phyloP scores from a whole-genome alignment of 2,797 vertebrate genomes.

The Mergus octosetaceus region DNA sequence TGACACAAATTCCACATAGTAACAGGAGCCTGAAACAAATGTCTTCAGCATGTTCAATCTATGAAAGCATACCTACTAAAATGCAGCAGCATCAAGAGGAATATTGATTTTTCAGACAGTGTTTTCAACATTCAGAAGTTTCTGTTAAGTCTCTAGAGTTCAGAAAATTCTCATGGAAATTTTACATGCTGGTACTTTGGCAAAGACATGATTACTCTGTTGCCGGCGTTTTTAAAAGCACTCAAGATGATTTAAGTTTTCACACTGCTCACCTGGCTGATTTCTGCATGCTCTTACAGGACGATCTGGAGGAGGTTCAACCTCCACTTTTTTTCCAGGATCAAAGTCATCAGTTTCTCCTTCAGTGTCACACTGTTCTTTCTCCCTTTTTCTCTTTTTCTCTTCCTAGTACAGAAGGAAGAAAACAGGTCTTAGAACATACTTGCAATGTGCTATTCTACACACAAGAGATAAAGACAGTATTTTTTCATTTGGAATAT shows the following conservation, averaged over 20 bases:
- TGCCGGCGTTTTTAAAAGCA: neutral
- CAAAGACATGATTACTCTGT: neutral
- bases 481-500: neutral
- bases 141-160: neutral
- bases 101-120: neutral
- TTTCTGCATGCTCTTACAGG: slow-evolving; percentile 92
- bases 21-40: neutral
- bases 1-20: neutral
- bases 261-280: slow-evolving; percentile 83
- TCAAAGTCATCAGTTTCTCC: slow-evolving; percentile 87
- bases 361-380: slow-evolving; percentile 90
- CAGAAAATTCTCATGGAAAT: neutral
- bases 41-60: neutral
- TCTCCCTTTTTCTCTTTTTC: slow-evolving; percentile 94
- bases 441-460: neutral
- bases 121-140: neutral
- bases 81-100: neutral
- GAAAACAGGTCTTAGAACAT: neutral
- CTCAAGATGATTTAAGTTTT: neutral
- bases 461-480: neutral
- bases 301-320: slow-evolving; percentile 86
- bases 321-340: slow-evolving; percentile 82
- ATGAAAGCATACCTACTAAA: neutral
- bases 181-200: neutral
- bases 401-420: slow-evolving; percentile 83